A percentile compares a stretch with the other conserved stretches of the same genome.
phyloP scores from a whole-genome alignment of 2,113 vertebrate genomes.

The Neotragus pygmaeus region DNA sequence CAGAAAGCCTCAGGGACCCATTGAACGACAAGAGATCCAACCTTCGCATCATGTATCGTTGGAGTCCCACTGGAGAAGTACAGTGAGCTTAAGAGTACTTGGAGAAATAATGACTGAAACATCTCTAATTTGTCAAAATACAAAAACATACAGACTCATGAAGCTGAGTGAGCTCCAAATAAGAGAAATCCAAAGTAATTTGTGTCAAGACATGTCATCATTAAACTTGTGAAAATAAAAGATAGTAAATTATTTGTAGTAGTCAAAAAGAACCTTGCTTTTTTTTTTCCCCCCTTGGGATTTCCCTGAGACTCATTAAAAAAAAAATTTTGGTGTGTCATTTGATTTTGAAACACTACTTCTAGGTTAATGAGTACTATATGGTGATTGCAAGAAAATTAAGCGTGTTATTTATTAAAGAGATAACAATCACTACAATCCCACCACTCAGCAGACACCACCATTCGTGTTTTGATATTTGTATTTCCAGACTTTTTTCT shows the following conservation, averaged over 20 bases:
- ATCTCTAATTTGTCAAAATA: not conserved
- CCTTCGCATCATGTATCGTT: rapidly evolving
- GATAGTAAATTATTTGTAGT: not conserved
- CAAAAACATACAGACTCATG: not conserved
- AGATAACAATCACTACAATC: not conserved
- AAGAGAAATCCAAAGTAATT: not conserved
- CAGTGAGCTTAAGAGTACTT: not conserved
- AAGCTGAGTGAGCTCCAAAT: not conserved
- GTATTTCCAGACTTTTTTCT: not conserved
- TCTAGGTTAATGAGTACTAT: not conserved
- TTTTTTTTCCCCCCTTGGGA: not conserved
- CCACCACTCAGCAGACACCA: not conserved
- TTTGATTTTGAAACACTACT: not conserved
- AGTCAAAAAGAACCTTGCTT: not conserved
- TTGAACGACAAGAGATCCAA: not conserved
- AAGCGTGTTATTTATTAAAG: not conserved
- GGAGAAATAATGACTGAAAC: not conserved
- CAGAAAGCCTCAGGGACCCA: not conserved
- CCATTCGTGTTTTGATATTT: not conserved
- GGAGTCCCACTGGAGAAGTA: not conserved
- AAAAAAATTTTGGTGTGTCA: not conserved
- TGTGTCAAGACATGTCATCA: not conserved
- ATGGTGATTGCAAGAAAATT: not conserved
- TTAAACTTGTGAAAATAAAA: not conserved
- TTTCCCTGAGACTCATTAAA: not conserved